Conservation (phyloP, 2,888 invertebrate species). For the Drosophila greeni region DNA sequence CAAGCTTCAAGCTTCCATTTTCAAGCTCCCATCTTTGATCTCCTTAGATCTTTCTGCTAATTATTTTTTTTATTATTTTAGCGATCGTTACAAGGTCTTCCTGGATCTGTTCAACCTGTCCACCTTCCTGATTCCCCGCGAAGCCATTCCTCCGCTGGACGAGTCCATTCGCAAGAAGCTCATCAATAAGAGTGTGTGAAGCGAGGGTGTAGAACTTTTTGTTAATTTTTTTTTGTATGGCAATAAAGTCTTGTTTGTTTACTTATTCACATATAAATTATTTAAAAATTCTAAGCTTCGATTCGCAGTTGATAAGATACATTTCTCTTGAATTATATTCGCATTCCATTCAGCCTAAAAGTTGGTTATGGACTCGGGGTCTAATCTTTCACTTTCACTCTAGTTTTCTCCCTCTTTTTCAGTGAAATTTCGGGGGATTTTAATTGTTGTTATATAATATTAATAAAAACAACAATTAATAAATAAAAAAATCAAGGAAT, state of each 20-base stretch:
- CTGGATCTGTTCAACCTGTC: slow-evolving; percentile 98
- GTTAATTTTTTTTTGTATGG: slow-evolving; percentile 2
- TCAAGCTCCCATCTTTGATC: neutral
- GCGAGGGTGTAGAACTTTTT: neutral
- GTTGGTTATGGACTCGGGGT: neutral
- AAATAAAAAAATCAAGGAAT: neutral
- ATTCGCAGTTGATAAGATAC: no score
- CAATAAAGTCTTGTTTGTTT: slow-evolving; percentile 20
- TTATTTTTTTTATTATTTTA: slow-evolving; percentile 80
- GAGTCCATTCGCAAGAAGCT: slow-evolving; percentile 83
- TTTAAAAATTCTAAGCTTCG: neutral
- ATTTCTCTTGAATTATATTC: neutral
- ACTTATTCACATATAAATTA: neutral
- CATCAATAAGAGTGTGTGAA: slow-evolving; percentile 56
- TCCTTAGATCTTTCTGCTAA: no score
- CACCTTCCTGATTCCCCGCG: slow-evolving; percentile 95
- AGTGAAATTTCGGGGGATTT: no score
- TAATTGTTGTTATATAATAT: no score
- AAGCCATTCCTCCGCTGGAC: slow-evolving; percentile 92
- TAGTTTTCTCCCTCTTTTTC: slow-evolving; percentile 21
- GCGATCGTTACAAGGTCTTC: slow-evolving; percentile 99
- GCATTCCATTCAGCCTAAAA: slow-evolving; percentile 11
- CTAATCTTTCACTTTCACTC: neutral
- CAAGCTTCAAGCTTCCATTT: no score
- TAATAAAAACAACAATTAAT: no score